These are phyloP conservation scores for Netelia melanura DNA, from an alignment of 2,888 invertebrate genomes.

Conservation along the genomic window DNA sequence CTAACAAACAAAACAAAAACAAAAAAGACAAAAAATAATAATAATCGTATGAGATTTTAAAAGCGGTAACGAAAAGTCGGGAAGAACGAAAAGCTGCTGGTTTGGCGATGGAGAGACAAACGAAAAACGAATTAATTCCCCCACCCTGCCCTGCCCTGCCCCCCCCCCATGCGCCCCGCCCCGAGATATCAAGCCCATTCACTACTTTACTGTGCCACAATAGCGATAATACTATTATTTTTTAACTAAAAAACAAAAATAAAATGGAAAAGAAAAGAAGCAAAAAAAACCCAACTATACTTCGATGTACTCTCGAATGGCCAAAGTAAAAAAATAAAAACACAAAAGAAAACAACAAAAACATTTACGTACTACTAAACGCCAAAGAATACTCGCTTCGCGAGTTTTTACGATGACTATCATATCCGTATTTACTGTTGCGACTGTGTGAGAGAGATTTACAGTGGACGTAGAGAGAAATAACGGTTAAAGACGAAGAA, in stretches of 20 bases:
- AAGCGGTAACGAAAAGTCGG: neutral
- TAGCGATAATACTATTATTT: conserved; percentile 20
- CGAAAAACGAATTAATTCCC: conserved; percentile 11
- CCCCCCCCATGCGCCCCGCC: too few species aligned
- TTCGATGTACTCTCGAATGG: conserved; percentile 55
- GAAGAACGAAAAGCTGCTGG: conserved; percentile 1
- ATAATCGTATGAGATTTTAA: conserved; percentile 26
- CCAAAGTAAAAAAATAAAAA: conserved; percentile 39
- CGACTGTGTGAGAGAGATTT: conserved; percentile 53
- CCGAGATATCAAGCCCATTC: conserved; percentile 53
- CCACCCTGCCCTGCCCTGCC: neutral
- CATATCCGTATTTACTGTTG: conserved; percentile 61
- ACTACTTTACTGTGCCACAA: conserved; percentile 57
- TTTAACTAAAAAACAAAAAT: conserved; percentile 30
- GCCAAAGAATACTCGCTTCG: conserved; percentile 22
- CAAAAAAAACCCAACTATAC: conserved; percentile 27
- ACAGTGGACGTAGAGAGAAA: conserved; percentile 21
- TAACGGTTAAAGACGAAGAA: neutral
- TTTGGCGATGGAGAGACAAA: conserved; percentile 29
- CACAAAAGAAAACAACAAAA: too few species aligned
- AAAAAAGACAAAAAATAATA: neutral
- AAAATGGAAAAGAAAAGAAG: conserved; percentile 2
- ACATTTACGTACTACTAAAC: conserved; percentile 35
- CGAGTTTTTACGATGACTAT: conserved; percentile 60
- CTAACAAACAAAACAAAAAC: neutral